Evolutionary conservation across 2,113 vertebrate genomes (phyloP).

Genomic region (Erpornis zantholeuca): DNA sequence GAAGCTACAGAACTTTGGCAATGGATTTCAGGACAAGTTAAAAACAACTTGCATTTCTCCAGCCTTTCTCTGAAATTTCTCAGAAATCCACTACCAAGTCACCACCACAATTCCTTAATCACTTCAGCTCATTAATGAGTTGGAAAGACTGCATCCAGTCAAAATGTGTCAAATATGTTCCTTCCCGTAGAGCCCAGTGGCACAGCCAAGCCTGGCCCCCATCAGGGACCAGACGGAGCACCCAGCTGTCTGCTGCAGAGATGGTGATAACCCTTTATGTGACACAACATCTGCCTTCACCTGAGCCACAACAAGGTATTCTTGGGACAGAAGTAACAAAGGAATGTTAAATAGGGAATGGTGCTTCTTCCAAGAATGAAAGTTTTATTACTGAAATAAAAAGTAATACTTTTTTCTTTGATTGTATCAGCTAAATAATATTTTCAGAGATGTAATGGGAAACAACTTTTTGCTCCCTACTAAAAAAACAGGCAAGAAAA

Average conservation of each 20-base stretch:
- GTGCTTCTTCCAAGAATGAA: background rate
- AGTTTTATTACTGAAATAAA: background rate
- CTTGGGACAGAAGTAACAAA: no score
- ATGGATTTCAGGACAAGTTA: no score
- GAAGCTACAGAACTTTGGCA: no score
- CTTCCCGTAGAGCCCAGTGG: fast-evolving
- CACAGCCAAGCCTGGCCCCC: background rate
- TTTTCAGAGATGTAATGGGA: background rate
- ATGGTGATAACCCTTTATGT: no score
- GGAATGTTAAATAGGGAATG: no score
- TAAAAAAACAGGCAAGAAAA: background rate
- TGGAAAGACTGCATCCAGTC: background rate
- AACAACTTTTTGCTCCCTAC: background rate
- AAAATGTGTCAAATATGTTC: background rate
- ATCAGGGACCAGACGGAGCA: fast-evolving
- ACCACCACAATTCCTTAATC: fast-evolving
- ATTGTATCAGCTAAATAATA: background rate
- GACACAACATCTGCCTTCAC: fast-evolving
- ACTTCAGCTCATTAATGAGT: background rate
- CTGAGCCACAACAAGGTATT: fast-evolving
- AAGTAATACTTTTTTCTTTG: background rate
- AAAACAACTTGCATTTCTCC: no score
- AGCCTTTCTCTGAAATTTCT: no score
- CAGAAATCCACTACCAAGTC: no score
- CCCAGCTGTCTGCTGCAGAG: background rate